These are phyloP conservation scores for Nasonia longicornis DNA, from an alignment of 1,140 invertebrate genomes.

Conservation along the genomic window DNA sequence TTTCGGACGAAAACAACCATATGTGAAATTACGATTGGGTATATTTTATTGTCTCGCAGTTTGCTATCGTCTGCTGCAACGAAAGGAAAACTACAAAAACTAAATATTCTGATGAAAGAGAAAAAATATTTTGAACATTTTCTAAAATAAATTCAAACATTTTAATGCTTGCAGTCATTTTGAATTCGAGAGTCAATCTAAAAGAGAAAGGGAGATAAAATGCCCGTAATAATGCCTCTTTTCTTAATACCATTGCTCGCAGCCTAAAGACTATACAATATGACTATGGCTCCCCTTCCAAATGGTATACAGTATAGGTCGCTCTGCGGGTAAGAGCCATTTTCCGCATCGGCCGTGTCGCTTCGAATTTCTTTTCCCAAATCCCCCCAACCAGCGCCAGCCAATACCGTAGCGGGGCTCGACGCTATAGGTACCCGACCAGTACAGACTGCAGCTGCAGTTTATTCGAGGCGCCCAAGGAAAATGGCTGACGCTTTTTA, in stretches of 20 bases:
- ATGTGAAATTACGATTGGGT: too few species aligned
- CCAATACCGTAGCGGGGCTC: background rate
- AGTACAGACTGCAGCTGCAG: background rate
- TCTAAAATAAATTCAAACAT: too few species aligned
- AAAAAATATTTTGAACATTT: too few species aligned
- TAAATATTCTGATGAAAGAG: too few species aligned
- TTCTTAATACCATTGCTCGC: background rate
- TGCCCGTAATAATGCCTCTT: background rate
- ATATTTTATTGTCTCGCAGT: too few species aligned
- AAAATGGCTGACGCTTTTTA: background rate
- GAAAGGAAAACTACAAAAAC: too few species aligned
- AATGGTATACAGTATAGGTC: background rate
- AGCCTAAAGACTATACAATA: background rate
- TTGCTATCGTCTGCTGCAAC: too few species aligned
- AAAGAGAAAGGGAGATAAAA: background rate
- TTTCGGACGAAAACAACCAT: too few species aligned
- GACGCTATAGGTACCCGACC: background rate
- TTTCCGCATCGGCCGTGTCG: background rate
- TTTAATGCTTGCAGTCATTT: too few species aligned
- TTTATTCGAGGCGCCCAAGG: background rate
- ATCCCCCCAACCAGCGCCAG: background rate
- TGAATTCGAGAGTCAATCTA: background rate
- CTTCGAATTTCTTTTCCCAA: constrained; percentile 6
- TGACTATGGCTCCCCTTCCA: background rate
- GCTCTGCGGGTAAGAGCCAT: background rate